Percentiles rank a stretch among this genome's conserved stretches.
Conservation (phyloP, 1,140 invertebrate species). For the Delia radicum region DNA sequence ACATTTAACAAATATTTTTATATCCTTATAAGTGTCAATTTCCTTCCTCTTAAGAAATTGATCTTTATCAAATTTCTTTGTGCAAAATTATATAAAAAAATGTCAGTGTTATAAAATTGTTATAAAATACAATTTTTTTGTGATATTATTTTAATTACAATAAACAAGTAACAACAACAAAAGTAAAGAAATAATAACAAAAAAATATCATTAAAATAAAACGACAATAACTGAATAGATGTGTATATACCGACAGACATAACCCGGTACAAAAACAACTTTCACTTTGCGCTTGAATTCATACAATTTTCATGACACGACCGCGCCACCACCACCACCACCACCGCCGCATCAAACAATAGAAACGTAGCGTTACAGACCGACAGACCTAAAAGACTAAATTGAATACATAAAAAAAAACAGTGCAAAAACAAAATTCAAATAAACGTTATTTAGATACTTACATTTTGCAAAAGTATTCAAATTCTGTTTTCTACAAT, state of each 20-base stretch:
- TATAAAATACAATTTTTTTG: too few species aligned
- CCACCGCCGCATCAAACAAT: neutral
- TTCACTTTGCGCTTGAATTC: slow-evolving; percentile 3
- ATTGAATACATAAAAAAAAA: neutral
- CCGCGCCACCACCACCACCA: neutral
- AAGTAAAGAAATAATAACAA: too few species aligned
- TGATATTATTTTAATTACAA: neutral
- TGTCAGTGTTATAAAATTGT: neutral
- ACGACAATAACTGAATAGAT: neutral
- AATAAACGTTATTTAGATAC: neutral
- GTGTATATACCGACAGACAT: neutral
- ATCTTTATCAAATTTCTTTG: neutral
- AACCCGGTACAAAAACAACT: slow-evolving; percentile 1
- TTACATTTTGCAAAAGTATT: neutral
- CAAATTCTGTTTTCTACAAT: neutral
- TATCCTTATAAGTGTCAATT: neutral
- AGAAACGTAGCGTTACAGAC: neutral
- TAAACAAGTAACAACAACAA: neutral
- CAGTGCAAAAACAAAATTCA: neutral
- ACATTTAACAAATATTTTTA: neutral
- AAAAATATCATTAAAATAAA: neutral
- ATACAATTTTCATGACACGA: slow-evolving; percentile 1
- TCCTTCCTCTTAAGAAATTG: neutral
- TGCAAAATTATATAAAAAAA: neutral
- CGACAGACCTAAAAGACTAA: neutral